Base-by-base conservation (phyloP, 2,113 vertebrate genomes). In the Setophaga petechia region DNA sequence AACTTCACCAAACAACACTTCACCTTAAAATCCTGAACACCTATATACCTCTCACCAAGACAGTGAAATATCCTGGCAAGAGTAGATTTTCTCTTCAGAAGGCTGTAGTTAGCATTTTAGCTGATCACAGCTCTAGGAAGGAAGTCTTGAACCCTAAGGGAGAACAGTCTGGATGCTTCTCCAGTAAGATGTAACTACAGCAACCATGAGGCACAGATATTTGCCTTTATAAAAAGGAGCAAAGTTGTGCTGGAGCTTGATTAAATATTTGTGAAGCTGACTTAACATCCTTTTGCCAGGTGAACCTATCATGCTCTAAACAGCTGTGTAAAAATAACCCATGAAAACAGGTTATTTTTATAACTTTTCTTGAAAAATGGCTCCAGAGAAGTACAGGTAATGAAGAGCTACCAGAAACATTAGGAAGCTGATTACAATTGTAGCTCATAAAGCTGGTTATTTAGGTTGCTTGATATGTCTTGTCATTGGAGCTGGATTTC, bases 201-300 rank as follows among this genome's bases (percentile, higher is more conserved):
- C 87, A 97, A 95, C 96, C 59, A 61, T 3, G 12, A 62, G 80
- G 75, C 72, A 63, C 9, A 8, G 71, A 69, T 58, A 62, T 63
- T 78, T 95, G 66, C 85, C 65, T 61, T 86, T 79, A 44, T 8
- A 47, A 52, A 90, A 97, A 77, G 63, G 81, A 68, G 67, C 58
- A 78, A 87, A 94, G 47, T 47, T 62, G 3, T 76, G 77, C 84
- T 95, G 49, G 69, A 41, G 33, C 85, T 96, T 97, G 97, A 96
- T 97, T 97, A 97, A 98, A 98, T 98, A 97, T 97, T 98, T 98
- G 97, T 97, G 92, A 95, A 97, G 95, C 81, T 96, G 87, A 97
- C 90, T 97, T 97, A 96, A 96, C 52, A 47, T 95, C 92, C 95
- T 93, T 95, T 97, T 31, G 51, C 78, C 93, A 94, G 90, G 78